These are phyloP conservation scores for Catocala fraxini DNA, from an alignment of 2,888 invertebrate genomes.

Conservation along the genomic window DNA sequence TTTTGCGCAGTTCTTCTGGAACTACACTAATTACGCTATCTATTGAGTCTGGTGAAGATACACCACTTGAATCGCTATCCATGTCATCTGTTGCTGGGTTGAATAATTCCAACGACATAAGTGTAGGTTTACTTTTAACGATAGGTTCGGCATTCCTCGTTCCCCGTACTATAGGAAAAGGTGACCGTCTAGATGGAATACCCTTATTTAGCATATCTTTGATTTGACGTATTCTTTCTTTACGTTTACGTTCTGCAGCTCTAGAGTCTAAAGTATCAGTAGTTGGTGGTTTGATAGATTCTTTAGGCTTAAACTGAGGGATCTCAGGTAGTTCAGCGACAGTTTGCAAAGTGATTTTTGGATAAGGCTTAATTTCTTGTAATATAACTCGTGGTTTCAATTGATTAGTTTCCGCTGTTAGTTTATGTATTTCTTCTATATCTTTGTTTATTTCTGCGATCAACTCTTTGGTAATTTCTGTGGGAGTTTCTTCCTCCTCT, in stretches of 20 bases:
- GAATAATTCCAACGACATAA: conserved; percentile 94
- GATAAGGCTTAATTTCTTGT: conserved; percentile 84
- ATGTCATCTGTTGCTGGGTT: conserved; percentile 97
- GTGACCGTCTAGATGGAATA: conserved; percentile 88
- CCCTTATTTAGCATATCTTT: conserved; percentile 91
- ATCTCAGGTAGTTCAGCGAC: conserved; percentile 89
- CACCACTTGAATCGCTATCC: conserved; percentile 95
- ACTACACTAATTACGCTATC: conserved; percentile 95
- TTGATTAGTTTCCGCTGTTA: conserved; percentile 81
- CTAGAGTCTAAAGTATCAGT: conserved; percentile 77
- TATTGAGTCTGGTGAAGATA: conserved; percentile 95
- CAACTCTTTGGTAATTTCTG: conserved; percentile 75
- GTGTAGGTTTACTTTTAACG: conserved; percentile 91
- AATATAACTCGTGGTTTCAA: conserved; percentile 76
- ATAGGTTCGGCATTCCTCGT: conserved; percentile 88
- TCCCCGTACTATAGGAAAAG: conserved; percentile 91
- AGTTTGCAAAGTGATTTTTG: conserved; percentile 88
- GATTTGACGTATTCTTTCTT: conserved; percentile 90
- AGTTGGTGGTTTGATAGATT: conserved; percentile 66
- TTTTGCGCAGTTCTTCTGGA: conserved; percentile 87
- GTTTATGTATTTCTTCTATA: conserved; percentile 83
- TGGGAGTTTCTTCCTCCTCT: conserved; percentile 79
- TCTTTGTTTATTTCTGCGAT: conserved; percentile 82
- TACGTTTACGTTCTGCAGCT: conserved; percentile 86
- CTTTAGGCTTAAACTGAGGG: conserved; percentile 85